phyloP scores from a whole-genome alignment of 2,797 vertebrate species.

The Smutsia temminckii region DNA sequence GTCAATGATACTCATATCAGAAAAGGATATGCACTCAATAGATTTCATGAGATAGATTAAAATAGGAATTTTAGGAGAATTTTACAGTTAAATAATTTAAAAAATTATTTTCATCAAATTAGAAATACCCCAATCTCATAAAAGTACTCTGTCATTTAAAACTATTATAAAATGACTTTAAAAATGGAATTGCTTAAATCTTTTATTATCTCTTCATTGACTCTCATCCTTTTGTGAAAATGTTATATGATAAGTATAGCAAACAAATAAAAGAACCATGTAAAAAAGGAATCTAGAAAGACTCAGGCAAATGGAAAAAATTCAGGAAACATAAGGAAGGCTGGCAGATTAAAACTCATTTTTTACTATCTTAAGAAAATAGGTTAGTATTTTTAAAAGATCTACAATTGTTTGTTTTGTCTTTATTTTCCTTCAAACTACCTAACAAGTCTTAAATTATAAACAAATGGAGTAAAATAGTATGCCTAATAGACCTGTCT shows the following conservation, averaged over 20 bases:
- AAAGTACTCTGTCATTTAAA: constrained; percentile 53
- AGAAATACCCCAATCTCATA: constrained; percentile 41
- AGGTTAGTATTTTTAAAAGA: constrained; percentile 28
- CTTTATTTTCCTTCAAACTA: constrained; percentile 43
- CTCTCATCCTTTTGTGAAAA: constrained; percentile 40
- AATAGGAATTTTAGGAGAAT: constrained; percentile 36
- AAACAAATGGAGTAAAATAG: constrained; percentile 49
- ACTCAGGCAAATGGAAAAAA: not conserved
- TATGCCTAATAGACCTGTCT: not conserved
- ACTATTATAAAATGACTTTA: not conserved
- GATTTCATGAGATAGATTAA: not conserved
- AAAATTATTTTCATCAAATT: constrained; percentile 47
- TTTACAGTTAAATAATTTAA: not conserved
- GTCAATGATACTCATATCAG: constrained; percentile 40
- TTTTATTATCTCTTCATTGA: not conserved
- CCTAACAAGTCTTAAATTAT: constrained; percentile 1
- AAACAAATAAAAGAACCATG: constrained; percentile 8
- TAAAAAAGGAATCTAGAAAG: constrained; percentile 6
- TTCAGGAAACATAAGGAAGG: constrained; percentile 10
- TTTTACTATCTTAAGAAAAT: constrained; percentile 24
- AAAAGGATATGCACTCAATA: constrained; percentile 55
- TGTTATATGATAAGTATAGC: not conserved
- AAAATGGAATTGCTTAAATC: constrained; percentile 21
- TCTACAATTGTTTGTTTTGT: constrained; percentile 18
- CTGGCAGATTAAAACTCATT: constrained; percentile 7